Evolutionary conservation across 53 echinoderm and acorn worm genomes (phyloP).

Genomic region (Patiria pectinifera): DNA sequence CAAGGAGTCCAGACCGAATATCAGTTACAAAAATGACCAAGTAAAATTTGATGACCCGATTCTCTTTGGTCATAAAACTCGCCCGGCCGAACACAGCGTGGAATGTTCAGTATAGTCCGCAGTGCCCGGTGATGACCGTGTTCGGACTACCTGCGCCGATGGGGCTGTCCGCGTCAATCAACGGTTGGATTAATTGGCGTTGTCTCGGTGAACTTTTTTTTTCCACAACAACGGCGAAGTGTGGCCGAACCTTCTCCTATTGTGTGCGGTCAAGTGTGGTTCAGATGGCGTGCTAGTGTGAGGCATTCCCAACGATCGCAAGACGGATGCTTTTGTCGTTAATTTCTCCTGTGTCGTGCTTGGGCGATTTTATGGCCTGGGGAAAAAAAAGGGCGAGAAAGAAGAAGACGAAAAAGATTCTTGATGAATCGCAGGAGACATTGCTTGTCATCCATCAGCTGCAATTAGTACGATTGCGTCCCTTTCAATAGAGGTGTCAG

Average conservation of each 20-base stretch:
- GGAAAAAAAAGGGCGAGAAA: background rate
- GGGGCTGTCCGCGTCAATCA: slow-evolving; percentile 41
- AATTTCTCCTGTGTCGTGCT: slow-evolving; percentile 3
- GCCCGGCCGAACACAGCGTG: background rate
- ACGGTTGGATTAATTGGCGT: slow-evolving; percentile 40
- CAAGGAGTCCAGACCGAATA: no score
- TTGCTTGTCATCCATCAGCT: background rate
- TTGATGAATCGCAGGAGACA: background rate
- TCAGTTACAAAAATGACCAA: no score
- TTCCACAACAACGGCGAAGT: background rate
- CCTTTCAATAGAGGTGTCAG: background rate
- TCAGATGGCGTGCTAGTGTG: slow-evolving; percentile 15
- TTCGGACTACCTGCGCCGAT: background rate
- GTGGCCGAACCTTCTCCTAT: background rate
- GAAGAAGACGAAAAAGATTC: background rate
- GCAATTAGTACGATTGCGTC: background rate
- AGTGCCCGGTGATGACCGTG: background rate
- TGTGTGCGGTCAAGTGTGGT: slow-evolving; percentile 39
- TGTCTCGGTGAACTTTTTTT: slow-evolving; percentile 34
- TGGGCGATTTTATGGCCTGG: background rate
- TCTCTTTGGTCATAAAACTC: background rate
- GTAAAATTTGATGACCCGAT: background rate
- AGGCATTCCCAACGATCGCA: no score
- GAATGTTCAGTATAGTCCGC: no score
- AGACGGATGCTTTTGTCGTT: slow-evolving; percentile 39